phyloP scores from a whole-genome alignment of 2,113 vertebrate genomes.

The Dascyllus trimaculatus region DNA sequence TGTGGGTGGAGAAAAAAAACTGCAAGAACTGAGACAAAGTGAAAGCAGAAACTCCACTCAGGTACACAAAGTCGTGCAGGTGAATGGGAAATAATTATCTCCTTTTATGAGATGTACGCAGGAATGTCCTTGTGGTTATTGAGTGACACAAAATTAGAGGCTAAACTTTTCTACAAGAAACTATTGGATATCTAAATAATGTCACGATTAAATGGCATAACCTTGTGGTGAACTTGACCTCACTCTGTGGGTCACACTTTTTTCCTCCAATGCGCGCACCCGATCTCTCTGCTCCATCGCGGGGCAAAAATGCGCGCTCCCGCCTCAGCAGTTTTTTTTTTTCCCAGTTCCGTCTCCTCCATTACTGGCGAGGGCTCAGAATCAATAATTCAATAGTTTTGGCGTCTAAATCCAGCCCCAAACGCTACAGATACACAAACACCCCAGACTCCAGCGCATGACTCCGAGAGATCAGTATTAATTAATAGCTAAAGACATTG shows the following conservation, averaged over 20 bases:
- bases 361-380: conserved; percentile 78
- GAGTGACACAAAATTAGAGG: no score
- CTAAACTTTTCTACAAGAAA: no score
- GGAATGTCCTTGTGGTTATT: conserved; percentile 14
- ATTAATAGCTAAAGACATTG: conserved; percentile 84
- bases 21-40: background rate
- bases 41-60: background rate
- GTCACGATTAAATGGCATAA: no score
- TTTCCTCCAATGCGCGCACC: conserved; percentile 50
- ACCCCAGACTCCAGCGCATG: conserved; percentile 71
- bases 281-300: conserved; percentile 32
- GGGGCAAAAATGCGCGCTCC: conserved; percentile 61
- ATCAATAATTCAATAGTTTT: conserved; percentile 88
- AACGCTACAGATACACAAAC: conserved; percentile 77
- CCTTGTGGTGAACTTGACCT: conserved; percentile 18
- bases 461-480: conserved; percentile 79
- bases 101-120: conserved; percentile 29
- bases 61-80: conserved; percentile 1
- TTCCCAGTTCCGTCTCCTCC: conserved; percentile 82
- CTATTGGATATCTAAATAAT: background rate
- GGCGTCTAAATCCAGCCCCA: conserved; percentile 82
- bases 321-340: conserved; percentile 72
- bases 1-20: background rate
- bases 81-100: conserved; percentile 26
- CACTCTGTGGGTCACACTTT: conserved; percentile 1